A percentile compares a stretch with the other conserved stretches of the same genome.
Evolutionary conservation across 2,888 invertebrate genomes (phyloP).

Genomic region (Anthoptus insignis): DNA sequence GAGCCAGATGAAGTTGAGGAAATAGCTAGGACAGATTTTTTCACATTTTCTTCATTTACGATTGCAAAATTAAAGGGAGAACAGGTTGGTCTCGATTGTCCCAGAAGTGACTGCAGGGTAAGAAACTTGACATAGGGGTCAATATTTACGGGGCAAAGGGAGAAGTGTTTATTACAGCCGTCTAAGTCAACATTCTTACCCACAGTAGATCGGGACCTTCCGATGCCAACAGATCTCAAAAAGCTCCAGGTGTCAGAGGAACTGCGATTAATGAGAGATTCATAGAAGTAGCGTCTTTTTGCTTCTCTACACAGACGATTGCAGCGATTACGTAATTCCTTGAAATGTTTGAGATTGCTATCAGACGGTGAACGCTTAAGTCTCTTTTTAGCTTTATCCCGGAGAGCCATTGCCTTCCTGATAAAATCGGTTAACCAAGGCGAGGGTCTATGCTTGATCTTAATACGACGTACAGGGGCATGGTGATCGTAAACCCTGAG

Average conservation of each 20-base stretch:
- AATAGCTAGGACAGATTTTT: not conserved
- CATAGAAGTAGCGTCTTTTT: slow-evolving; percentile 5
- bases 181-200: slow-evolving; percentile 2
- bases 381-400: slow-evolving; percentile 1
- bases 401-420: not conserved
- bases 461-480: slow-evolving; percentile 14
- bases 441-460: slow-evolving; percentile 11
- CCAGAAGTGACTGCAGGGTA: not conserved
- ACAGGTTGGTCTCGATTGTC: not conserved
- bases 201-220: not conserved
- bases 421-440: not conserved
- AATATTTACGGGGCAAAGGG: not conserved
- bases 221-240: slow-evolving; percentile 7
- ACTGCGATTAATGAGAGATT: not conserved
- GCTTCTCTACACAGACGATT: no score
- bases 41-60: not conserved
- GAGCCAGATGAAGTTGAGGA: not conserved
- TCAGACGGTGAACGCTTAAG: not conserved
- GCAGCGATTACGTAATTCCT: no score
- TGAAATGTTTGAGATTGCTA: not conserved
- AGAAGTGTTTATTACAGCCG: not conserved
- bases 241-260: slow-evolving; percentile 3
- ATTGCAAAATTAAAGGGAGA: not conserved
- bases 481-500: slow-evolving; percentile 6
- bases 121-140: not conserved